Conservation (phyloP, 2,113 vertebrate genomes). For the Tympanuchus pallidicinctus region DNA sequence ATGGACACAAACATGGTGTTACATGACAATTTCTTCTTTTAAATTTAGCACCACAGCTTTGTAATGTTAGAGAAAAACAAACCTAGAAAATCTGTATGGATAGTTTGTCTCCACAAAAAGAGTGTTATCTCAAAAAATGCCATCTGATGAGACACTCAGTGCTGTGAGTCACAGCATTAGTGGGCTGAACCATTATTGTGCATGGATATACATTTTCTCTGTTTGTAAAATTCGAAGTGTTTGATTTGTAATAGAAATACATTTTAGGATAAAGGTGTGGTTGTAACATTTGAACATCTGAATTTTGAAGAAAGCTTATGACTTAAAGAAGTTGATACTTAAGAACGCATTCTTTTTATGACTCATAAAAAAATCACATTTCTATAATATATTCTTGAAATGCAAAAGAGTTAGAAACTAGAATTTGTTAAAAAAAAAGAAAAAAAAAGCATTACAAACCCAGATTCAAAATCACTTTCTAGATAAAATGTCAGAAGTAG, state of each 20-base stretch:
- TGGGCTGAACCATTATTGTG: not conserved
- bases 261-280: conserved; percentile 12
- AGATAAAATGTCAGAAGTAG: not conserved
- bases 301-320: conserved; percentile 35
- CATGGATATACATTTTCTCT: not conserved
- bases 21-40: not conserved
- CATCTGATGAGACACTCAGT: not conserved
- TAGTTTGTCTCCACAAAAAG: conserved; percentile 24
- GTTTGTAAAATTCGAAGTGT: conserved; percentile 7
- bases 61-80: not conserved
- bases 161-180: conserved; percentile 16
- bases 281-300: conserved; percentile 41
- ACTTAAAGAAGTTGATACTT: not conserved
- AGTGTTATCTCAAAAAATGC: conserved; percentile 19
- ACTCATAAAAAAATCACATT: not conserved
- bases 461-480: not conserved
- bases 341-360: conserved; percentile 5
- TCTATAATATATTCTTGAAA: conserved; percentile 13
- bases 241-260: conserved; percentile 32
- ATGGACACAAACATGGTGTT: not conserved
- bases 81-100: conserved; percentile 5
- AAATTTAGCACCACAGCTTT: not conserved
- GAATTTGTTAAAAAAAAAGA: not conserved
- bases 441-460: not conserved
- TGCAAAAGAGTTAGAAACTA: not conserved